Base-by-base conservation (phyloP, 2,797 vertebrate species). In the Chaetodon trifasciatus region DNA sequence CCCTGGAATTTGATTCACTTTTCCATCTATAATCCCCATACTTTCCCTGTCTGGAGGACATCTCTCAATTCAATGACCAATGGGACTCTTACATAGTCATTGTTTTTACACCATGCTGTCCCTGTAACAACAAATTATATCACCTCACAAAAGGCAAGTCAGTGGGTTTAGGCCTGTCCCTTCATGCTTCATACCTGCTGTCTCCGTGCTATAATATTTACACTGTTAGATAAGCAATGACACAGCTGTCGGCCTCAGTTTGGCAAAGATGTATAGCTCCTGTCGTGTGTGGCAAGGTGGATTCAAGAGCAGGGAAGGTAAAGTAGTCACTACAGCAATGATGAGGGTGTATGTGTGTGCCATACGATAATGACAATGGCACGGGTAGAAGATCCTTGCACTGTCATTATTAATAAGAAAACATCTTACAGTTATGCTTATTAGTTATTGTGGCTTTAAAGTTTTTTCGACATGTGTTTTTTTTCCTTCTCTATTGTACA, bases 231-330 rank as follows among this genome's bases (percentile, higher is more conserved):
- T 70, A 35, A 37, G 11, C 37, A 21, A 49, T 71, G 32, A 23
- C 15, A 39, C 56, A 23, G 28, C 6, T 10, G 21, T 58, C 55
- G 3, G 15, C 42, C 28, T 47, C 37, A 42, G 8, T 68, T 44
- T 32, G 17, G 39, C 67, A 56, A 17, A 70, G 19, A 42, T 70
- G 66, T 17, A 19, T 37, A 21, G 39, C 66, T 44, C 23, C 67
- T 56, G 67, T 44, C 40, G 24, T 70, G 17, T 35, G 11, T 70
- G 19, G 40, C 50, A 35, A 44, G 17, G 7, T 57, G 53, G 19
- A 15, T 46, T 32, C 17, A 56, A 46, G 24, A 28, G 49, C 15
- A 42, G 40, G 16, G 28, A 3, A 32, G 21, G 24, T 70, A 40
- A 46, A 35, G 12, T 70, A 32, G 40, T n/a, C 5, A 6, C 24